Conservation (phyloP, 2,797 vertebrate species). For the Cheirogaleus major region DNA sequence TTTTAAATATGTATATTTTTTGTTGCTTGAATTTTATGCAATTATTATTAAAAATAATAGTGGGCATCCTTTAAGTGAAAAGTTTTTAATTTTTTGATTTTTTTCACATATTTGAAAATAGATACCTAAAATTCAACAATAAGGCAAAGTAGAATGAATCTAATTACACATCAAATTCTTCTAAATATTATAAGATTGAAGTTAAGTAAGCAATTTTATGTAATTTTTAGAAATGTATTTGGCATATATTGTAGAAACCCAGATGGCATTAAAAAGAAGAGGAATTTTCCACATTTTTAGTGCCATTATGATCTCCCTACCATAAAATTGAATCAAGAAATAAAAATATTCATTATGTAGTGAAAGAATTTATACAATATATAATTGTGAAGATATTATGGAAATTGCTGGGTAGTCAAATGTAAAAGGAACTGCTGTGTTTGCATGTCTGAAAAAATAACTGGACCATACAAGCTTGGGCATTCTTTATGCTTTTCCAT, state of each 20-base stretch:
- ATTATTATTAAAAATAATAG: constrained; percentile 7
- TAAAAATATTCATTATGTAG: constrained; percentile 73
- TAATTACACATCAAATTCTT: constrained; percentile 27
- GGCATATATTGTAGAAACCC: constrained; percentile 42
- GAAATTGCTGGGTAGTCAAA: constrained; percentile 53
- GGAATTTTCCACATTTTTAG: constrained; percentile 55
- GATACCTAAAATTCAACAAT: constrained; percentile 7
- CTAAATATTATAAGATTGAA: constrained; percentile 11
- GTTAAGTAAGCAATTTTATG: constrained; percentile 55
- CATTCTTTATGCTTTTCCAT: constrained; percentile 30
- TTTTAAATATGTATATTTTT: neutral
- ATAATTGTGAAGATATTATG: constrained; percentile 64
- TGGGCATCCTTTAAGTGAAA: neutral
- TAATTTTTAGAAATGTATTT: constrained; percentile 52
- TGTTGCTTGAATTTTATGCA: neutral
- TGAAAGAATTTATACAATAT: constrained; percentile 55
- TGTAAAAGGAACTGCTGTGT: constrained; percentile 51
- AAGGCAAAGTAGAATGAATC: neutral
- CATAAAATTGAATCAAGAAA: constrained; percentile 71
- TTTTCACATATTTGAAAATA: neutral
- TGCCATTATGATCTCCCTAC: constrained; percentile 55
- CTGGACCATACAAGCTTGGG: neutral
- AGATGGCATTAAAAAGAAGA: constrained; percentile 60
- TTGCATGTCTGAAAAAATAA: neutral
- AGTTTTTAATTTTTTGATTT: neutral